Evolutionary conservation across 2,113 vertebrate species (phyloP).

Genomic region (Willisornis vidua): DNA sequence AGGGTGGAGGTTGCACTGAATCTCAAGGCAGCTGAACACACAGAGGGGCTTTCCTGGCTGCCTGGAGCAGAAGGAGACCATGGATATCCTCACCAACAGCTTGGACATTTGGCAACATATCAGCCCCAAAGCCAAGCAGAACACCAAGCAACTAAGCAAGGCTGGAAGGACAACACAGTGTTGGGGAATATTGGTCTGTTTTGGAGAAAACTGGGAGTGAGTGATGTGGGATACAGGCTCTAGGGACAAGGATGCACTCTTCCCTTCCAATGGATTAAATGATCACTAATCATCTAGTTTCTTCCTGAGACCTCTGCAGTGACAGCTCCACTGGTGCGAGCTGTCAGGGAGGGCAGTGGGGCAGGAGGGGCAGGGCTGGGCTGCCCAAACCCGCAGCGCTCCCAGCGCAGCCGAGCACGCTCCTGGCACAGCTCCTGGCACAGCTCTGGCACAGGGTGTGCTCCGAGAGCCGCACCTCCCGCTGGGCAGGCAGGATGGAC

Average conservation of each 20-base stretch:
- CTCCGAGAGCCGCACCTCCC: not conserved
- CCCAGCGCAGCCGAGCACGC: not conserved
- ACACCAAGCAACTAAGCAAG: not conserved
- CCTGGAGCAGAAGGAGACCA: not conserved
- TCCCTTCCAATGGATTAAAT: not conserved
- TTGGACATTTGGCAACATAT: fast-evolving
- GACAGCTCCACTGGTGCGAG: not conserved
- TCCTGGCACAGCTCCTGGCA: not conserved
- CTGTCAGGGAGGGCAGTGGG: not conserved
- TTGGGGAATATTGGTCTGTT: not conserved
- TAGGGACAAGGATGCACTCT: not conserved
- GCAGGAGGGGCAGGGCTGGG: not conserved
- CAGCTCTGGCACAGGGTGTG: not conserved
- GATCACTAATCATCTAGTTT: not conserved
- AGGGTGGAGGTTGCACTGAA: not conserved
- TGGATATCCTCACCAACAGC: not conserved
- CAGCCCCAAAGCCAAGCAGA: not conserved
- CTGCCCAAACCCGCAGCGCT: not conserved
- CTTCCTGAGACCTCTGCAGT: not conserved
- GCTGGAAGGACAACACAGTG: not conserved
- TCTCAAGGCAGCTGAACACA: not conserved
- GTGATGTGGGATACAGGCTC: not conserved
- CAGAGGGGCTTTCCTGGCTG: not conserved
- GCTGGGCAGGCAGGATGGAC: not conserved
- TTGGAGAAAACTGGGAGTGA: not conserved